Base-by-base conservation (phyloP, 53 echinoderm and acorn worm genomes). In the Arbacia lixula region DNA sequence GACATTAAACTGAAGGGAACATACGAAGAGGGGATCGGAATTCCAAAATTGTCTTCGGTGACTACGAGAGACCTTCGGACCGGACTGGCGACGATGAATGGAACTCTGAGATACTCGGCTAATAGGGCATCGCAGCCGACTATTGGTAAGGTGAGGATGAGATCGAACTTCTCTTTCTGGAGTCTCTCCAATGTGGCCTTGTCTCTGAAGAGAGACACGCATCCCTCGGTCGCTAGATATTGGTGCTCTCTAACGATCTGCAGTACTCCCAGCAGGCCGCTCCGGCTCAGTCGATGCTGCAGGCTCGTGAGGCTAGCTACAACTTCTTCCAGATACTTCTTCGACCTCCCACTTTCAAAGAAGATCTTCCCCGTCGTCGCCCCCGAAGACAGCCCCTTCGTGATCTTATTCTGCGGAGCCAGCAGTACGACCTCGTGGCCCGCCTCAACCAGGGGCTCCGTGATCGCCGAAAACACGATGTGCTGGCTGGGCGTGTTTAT, bases 1-100 rank as follows among this genome's bases (percentile, higher is more conserved):
- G 84, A 71, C 25, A 60, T 38, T 19, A 78, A 26, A 16, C 79
- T 78, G 69, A 84, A 87, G 6, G 93, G 89, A 19, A 93, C 93
- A 52, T 93, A 93, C 1, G 93, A 84, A 5, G 87, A 71, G 0
- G 93, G 93, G 54, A 89, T 84, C 0, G 88, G 88, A 50, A 88
- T 83, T 54, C 88, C 88, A 54, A 83, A 83, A 11, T 58, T 32
- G 10, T 78, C 79, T 39, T 78, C 79, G 5, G 60, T 78, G 4
- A 78, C 58, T 4, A 60, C 39, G 9, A 78, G 3, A 4, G 39
- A 57, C 26, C 79, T 27, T 40, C 79, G 35, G 3, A 60, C 60
- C 8, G 79, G 58, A 12, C 42, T 60, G 12, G 60, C 38, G 19
- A 78, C 40, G 17, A 60, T n/a, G n/a, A 60, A 78, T 3, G 79